Conservation (phyloP, 64 coral and sea anemone species). For the Stichodactyla mertensii region DNA sequence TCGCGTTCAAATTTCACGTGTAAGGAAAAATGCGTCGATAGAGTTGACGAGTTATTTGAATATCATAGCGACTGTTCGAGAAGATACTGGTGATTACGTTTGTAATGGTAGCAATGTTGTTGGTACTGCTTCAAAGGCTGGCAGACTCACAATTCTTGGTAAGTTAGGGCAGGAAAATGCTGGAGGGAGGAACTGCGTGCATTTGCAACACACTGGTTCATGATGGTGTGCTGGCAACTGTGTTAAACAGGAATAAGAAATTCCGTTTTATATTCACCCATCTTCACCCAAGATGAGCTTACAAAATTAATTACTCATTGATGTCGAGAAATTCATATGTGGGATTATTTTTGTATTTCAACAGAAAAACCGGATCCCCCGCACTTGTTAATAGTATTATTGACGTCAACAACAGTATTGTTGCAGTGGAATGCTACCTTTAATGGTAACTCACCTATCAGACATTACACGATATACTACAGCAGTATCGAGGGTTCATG, state of each 20-base stretch:
- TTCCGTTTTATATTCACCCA: neutral
- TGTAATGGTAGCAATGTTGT: neutral
- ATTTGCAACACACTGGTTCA: no score
- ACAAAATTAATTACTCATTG: no score
- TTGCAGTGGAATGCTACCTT: neutral
- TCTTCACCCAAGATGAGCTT: no score
- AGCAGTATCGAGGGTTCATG: neutral
- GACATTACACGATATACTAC: conserved; percentile 1
- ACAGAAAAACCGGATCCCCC: conserved; percentile 22
- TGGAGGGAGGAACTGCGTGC: neutral
- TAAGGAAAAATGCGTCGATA: neutral
- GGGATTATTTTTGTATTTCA: neutral
- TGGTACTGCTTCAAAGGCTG: neutral
- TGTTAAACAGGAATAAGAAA: neutral
- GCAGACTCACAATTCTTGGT: conserved; percentile 17
- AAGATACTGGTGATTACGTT: conserved; percentile 11
- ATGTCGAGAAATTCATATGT: neutral
- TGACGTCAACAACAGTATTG: neutral
- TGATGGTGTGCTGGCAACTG: neutral
- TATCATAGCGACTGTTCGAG: neutral
- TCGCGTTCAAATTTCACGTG: neutral
- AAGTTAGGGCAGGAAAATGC: neutral
- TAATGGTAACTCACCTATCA: conserved; percentile 5
- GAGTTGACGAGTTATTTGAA: neutral
- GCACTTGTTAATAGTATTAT: neutral